Percentiles rank a stretch among this genome's conserved stretches.
phyloP scores from a whole-genome alignment of 1,140 invertebrate species.

The Drosophila nannoptera region DNA sequence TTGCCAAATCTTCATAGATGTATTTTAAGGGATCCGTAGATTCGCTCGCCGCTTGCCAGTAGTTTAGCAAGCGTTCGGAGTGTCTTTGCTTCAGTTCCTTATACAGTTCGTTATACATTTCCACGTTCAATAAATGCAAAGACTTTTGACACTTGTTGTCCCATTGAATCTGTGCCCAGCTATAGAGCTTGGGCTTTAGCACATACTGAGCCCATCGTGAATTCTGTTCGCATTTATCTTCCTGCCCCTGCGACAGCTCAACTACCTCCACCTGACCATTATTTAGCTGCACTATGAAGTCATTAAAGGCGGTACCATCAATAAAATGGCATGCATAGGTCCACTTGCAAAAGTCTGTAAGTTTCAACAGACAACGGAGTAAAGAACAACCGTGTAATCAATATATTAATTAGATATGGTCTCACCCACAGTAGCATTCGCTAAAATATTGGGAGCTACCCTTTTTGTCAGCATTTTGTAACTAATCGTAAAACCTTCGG shows the following conservation, averaged over 20 bases:
- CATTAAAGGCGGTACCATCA: constrained; percentile 27
- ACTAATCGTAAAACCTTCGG: constrained; percentile 47
- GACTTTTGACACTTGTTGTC: constrained; percentile 79
- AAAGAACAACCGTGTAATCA: neutral
- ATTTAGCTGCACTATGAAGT: constrained; percentile 43
- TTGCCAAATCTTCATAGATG: constrained; percentile 97
- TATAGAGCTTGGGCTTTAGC: constrained; percentile 44
- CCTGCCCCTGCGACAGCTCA: neutral
- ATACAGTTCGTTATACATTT: constrained; percentile 87
- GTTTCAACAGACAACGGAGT: neutral
- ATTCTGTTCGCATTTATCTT: neutral
- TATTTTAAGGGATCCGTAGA: constrained; percentile 96
- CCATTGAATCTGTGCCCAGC: constrained; percentile 46
- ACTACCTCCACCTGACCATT: constrained; percentile 20
- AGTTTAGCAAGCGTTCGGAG: constrained; percentile 83
- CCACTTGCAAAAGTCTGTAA: constrained; percentile 43
- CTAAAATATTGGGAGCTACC: constrained; percentile 44
- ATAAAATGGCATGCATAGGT: constrained; percentile 56
- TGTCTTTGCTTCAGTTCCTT: constrained; percentile 89
- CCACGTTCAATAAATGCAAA: constrained; percentile 84
- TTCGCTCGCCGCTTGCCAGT: constrained; percentile 86
- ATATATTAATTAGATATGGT: no score
- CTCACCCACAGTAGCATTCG: constrained; percentile 58
- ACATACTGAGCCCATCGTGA: constrained; percentile 50
- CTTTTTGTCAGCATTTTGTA: constrained; percentile 71